A percentile compares a stretch with the other conserved stretches of the same genome.
These are phyloP conservation scores for Atethmia centrago DNA, from an alignment of 2,888 invertebrate genomes.

Conservation along the genomic window DNA sequence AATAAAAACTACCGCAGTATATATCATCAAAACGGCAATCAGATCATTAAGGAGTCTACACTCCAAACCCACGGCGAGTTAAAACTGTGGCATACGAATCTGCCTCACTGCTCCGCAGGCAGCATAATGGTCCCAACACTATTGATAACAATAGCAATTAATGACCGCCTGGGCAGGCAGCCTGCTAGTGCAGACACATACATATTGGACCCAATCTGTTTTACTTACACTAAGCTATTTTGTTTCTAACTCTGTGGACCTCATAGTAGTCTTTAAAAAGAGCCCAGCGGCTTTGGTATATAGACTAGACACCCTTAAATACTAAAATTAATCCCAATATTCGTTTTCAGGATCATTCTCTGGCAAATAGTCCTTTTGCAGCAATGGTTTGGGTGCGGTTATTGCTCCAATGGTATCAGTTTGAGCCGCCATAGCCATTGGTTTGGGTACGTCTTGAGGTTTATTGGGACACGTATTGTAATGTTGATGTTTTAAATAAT, in stretches of 20 bases:
- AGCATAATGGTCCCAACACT: background rate
- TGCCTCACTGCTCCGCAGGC: background rate
- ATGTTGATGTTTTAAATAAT: constrained; percentile 44
- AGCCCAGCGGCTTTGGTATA: too few species aligned
- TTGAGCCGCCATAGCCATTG: fast-evolving
- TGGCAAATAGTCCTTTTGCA: constrained; percentile 69
- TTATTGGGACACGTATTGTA: constrained; percentile 26
- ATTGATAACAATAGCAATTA: background rate
- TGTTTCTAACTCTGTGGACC: too few species aligned
- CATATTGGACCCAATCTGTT: background rate
- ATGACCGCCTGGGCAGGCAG: background rate
- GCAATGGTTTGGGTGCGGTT: constrained; percentile 63
- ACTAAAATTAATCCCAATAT: constrained; percentile 72
- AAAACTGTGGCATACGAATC: background rate
- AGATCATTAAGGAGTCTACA: background rate
- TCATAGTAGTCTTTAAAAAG: too few species aligned
- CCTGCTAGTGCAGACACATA: background rate
- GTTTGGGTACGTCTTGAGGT: background rate
- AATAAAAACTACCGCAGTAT: background rate
- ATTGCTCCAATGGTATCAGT: constrained; percentile 29
- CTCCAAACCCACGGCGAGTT: background rate
- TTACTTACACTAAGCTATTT: background rate
- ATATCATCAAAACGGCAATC: background rate
- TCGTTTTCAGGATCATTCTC: constrained; percentile 76
- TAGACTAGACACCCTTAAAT: too few species aligned